These are phyloP conservation scores for Caranx ignobilis DNA, from an alignment of 2,113 vertebrate species.

Conservation along the genomic window DNA sequence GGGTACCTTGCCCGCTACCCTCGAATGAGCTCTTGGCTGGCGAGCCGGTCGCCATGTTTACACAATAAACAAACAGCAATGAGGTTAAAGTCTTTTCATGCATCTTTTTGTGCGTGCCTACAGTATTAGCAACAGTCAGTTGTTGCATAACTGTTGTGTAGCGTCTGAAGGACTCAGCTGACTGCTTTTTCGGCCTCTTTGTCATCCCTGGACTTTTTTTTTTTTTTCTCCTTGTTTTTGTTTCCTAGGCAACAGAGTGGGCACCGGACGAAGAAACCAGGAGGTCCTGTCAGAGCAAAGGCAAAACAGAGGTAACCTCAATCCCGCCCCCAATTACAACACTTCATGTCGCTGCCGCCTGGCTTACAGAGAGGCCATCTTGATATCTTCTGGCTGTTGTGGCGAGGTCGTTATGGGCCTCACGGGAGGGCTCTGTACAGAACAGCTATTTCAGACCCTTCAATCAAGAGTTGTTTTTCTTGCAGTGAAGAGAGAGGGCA, in stretches of 20 bases:
- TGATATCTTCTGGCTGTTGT: slow-evolving; percentile 50
- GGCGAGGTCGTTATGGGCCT: slow-evolving; percentile 38
- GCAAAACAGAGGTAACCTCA: slow-evolving; percentile 95
- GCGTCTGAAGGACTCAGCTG: slow-evolving; percentile 50
- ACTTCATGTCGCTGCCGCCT: slow-evolving; percentile 55
- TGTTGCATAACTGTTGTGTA: slow-evolving; percentile 66
- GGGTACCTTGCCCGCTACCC: slow-evolving; percentile 55
- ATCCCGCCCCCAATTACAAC: slow-evolving; percentile 69
- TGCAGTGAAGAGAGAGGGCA: slow-evolving; percentile 4
- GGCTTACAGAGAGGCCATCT: slow-evolving; percentile 52
- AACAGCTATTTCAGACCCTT: slow-evolving; percentile 55
- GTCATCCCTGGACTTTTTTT: slow-evolving; percentile 62
- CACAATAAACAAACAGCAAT: slow-evolving; percentile 84
- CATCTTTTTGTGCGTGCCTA: slow-evolving; percentile 56
- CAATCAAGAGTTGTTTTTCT: slow-evolving; percentile 64
- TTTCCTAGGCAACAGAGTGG: slow-evolving; percentile 95
- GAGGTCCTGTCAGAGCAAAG: slow-evolving; percentile 99
- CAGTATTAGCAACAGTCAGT: slow-evolving; percentile 64
- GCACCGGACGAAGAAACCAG: slow-evolving; percentile 95
- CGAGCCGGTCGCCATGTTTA: slow-evolving; percentile 81
- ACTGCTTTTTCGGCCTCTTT: slow-evolving; percentile 59
- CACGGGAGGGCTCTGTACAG: slow-evolving; percentile 30
- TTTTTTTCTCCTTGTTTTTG: slow-evolving; percentile 80
- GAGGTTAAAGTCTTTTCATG: slow-evolving; percentile 70
- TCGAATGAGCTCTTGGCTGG: slow-evolving; percentile 66